These are phyloP conservation scores for Nemoura dubitans DNA, from an alignment of 2,888 invertebrate species.

Conservation along the genomic window DNA sequence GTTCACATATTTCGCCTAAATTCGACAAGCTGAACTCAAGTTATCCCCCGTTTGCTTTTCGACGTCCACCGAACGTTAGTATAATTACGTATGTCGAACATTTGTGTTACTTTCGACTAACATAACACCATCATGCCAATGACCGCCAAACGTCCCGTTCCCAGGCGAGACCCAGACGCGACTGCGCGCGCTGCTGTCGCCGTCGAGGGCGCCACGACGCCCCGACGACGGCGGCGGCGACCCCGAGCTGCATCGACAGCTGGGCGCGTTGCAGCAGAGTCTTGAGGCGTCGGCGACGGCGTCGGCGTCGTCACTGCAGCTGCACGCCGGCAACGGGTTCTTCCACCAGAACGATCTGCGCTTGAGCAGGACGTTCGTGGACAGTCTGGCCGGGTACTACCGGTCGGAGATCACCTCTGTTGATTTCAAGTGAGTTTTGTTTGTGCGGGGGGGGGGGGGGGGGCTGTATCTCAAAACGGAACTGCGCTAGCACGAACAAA, in stretches of 20 bases:
- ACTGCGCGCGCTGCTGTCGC: conserved; percentile 56
- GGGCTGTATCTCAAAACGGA: too few relatives aligned
- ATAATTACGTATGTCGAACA: not conserved
- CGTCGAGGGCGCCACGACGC: conserved; percentile 43
- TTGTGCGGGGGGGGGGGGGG: too few relatives aligned
- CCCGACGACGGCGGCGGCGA: conserved; percentile 40
- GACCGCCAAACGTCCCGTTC: not conserved
- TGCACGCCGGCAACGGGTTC: conserved; percentile 56
- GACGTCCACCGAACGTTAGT: too few relatives aligned
- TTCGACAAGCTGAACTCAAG: too few relatives aligned
- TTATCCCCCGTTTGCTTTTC: too few relatives aligned
- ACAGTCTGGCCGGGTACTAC: conserved; percentile 55
- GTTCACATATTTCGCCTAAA: too few relatives aligned
- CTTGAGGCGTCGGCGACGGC: conserved; percentile 52
- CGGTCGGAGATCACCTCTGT: conserved; percentile 54
- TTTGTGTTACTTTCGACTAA: not conserved
- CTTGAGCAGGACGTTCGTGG: conserved; percentile 54
- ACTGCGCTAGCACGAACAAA: too few relatives aligned
- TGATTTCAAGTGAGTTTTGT: conserved; percentile 54
- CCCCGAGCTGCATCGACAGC: conserved; percentile 56
- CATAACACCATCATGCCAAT: not conserved
- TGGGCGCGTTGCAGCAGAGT: conserved; percentile 55
- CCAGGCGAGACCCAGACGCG: conserved; percentile 55
- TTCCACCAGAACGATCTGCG: conserved; percentile 55
- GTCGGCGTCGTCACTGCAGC: conserved; percentile 51